phyloP scores from a whole-genome alignment of 2,888 invertebrate species.

The Abrostola triplasia region DNA sequence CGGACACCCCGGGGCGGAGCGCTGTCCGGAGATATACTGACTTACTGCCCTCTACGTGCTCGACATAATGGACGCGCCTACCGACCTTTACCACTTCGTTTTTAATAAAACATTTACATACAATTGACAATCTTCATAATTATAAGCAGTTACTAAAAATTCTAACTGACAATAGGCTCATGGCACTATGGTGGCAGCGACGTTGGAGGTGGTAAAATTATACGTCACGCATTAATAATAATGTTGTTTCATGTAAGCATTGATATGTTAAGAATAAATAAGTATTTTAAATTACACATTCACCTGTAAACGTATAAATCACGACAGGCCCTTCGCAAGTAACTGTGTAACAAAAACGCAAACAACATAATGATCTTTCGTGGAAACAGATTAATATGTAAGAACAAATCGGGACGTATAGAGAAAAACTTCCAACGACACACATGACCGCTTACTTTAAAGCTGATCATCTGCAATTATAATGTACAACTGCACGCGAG shows the following conservation, averaged over 20 bases:
- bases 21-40: constrained; percentile 67
- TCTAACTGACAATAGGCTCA: constrained; percentile 26
- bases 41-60: constrained; percentile 57
- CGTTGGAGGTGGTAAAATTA: constrained; percentile 16
- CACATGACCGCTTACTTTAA: constrained; percentile 49
- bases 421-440: constrained; percentile 46
- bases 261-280: constrained; percentile 10
- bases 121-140: constrained; percentile 50
- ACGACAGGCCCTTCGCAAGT: constrained; percentile 28
- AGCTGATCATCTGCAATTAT: constrained; percentile 45
- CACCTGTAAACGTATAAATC: constrained; percentile 36
- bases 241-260: not conserved
- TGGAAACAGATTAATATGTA: constrained; percentile 57
- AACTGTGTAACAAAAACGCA: constrained; percentile 36
- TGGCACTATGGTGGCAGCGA: constrained; percentile 27
- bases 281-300: constrained; percentile 28
- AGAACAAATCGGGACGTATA: constrained; percentile 44
- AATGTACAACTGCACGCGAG: constrained; percentile 41
- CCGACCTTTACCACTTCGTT: constrained; percentile 52
- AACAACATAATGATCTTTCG: constrained; percentile 43
- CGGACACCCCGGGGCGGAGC: constrained; percentile 74
- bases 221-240: constrained; percentile 14
- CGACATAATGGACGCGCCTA: constrained; percentile 41
- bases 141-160: constrained; percentile 31
- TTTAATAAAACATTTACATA: constrained; percentile 50